A percentile compares a stretch with the other conserved stretches of the same genome.
These are phyloP conservation scores for Polyodon spathula DNA, from an alignment of 2,113 vertebrate genomes.

Conservation along the genomic window DNA sequence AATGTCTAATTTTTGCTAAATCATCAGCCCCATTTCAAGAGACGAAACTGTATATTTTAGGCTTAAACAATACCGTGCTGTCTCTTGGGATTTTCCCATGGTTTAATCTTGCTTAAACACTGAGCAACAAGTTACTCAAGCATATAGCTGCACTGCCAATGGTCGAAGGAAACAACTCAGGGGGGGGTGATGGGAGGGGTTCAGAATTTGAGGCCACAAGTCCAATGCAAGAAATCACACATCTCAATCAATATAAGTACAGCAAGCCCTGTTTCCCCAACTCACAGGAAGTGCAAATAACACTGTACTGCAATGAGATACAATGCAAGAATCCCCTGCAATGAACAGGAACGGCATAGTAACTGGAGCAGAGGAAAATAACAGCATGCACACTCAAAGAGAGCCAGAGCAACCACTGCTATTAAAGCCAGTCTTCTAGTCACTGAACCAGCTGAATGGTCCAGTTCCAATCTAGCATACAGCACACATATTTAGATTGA, in stretches of 20 bases:
- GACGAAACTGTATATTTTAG: constrained; percentile 29
- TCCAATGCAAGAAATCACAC: constrained; percentile 36
- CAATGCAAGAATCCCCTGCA: background rate
- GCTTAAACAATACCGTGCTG: constrained; percentile 32
- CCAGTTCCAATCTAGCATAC: background rate
- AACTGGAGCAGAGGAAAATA: constrained; percentile 14
- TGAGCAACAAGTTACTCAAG: constrained; percentile 17
- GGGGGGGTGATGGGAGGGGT: no score
- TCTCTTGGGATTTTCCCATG: constrained; percentile 41
- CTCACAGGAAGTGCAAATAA: background rate
- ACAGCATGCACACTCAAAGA: constrained; percentile 7
- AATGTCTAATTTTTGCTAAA: no score
- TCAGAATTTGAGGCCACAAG: constrained; percentile 44
- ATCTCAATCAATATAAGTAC: constrained; percentile 15
- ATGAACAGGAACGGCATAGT: constrained; percentile 11
- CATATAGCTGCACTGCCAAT: constrained; percentile 40
- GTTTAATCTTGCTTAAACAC: constrained; percentile 34
- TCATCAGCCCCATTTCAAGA: no score
- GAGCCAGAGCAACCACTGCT: background rate
- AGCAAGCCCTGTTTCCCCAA: constrained; percentile 5
- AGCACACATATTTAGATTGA: background rate
- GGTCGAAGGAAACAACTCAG: constrained; percentile 56
- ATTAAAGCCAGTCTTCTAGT: background rate
- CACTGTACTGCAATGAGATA: background rate
- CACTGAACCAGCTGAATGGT: background rate